Conservation (phyloP, 53 echinoderm and acorn worm genomes). For the Luidia sarsii region DNA sequence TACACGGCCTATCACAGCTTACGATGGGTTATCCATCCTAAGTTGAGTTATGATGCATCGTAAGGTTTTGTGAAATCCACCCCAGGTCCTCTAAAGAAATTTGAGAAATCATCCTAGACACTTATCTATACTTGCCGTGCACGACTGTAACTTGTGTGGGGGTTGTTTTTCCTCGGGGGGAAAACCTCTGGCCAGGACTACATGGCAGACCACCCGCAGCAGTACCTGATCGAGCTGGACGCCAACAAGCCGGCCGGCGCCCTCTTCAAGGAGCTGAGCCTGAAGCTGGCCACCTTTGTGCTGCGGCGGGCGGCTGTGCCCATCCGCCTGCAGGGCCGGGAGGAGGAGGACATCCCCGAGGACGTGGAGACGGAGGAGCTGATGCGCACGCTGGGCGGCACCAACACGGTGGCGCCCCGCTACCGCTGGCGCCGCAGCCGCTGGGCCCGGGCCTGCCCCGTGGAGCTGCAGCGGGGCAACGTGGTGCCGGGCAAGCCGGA, state of each 20-base stretch:
- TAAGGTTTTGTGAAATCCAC: no score
- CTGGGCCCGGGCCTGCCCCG: slow-evolving; percentile 93
- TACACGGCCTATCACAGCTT: no score
- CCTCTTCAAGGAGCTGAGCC: slow-evolving; percentile 86
- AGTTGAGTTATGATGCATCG: no score
- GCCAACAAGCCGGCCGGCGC: slow-evolving; percentile 73
- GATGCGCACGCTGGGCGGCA: slow-evolving; percentile 92
- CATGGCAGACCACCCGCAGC: slow-evolving; percentile 98
- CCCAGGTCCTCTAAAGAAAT: no score
- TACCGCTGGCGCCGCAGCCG: slow-evolving; percentile 90
- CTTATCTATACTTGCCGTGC: no score
- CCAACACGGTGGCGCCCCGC: slow-evolving; percentile 93
- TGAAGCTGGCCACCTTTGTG: slow-evolving; percentile 84
- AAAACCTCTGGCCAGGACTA: slow-evolving; percentile 83
- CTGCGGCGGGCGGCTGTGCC: slow-evolving; percentile 92
- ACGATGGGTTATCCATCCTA: no score
- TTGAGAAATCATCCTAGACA: no score
- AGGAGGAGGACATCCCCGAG: slow-evolving; percentile 96
- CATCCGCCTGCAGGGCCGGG: slow-evolving; percentile 89
- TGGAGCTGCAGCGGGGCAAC: slow-evolving; percentile 94
- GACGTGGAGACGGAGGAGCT: slow-evolving; percentile 96
- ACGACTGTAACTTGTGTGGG: no score
- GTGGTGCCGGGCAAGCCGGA: slow-evolving; percentile 95
- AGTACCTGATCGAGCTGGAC: slow-evolving; percentile 94
- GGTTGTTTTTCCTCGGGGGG: no score